Conservation (phyloP, 1,140 invertebrate genomes). For the Sminthurinus signatus region DNA sequence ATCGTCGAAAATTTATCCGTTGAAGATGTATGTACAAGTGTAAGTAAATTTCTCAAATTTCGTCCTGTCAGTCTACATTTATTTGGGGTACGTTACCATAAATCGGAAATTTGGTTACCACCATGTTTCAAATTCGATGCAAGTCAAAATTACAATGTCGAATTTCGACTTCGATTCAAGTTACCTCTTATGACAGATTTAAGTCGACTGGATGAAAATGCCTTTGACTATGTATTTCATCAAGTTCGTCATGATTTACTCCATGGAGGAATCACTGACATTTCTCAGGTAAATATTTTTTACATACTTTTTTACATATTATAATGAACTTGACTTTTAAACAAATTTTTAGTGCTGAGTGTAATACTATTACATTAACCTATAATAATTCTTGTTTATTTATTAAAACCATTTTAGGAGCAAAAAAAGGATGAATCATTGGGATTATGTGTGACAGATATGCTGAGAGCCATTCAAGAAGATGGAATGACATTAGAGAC, state of each 20-base stretch:
- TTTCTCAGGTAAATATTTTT: constrained; percentile 52
- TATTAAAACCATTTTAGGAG: constrained; percentile 45
- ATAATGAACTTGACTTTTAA: too few species aligned
- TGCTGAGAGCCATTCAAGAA: constrained; percentile 67
- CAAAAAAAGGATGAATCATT: constrained; percentile 65
- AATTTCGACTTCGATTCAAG: constrained; percentile 71
- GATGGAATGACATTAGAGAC: constrained; percentile 56
- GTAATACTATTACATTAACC: too few species aligned
- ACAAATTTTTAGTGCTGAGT: too few species aligned
- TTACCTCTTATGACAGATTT: constrained; percentile 57
- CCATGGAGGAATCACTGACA: constrained; percentile 66
- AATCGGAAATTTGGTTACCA: constrained; percentile 57
- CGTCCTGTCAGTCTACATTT: constrained; percentile 66
- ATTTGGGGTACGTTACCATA: constrained; percentile 59
- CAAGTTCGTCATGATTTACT: constrained; percentile 74
- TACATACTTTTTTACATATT: too few species aligned
- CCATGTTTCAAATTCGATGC: constrained; percentile 51
- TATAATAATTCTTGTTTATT: too few species aligned
- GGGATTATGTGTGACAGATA: constrained; percentile 75
- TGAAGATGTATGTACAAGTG: constrained; percentile 42
- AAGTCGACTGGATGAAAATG: constrained; percentile 59
- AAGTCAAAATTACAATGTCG: constrained; percentile 54
- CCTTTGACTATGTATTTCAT: constrained; percentile 77
- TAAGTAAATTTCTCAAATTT: constrained; percentile 63
- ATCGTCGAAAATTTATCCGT: constrained; percentile 16